Base-by-base conservation (phyloP, 2,888 invertebrate genomes). In the Craniophora ligustri region DNA sequence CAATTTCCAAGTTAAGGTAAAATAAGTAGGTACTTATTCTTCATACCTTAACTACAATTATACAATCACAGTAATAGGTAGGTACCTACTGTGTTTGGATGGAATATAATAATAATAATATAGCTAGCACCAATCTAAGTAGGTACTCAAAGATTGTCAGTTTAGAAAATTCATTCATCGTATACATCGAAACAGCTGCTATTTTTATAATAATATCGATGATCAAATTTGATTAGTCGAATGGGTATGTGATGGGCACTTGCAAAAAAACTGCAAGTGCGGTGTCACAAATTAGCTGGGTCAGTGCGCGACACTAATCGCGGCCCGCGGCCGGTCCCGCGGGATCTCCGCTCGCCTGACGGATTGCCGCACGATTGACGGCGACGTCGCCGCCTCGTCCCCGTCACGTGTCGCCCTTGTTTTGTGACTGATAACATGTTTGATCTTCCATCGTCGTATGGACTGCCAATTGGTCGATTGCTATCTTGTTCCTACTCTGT, bases 351-450 rank as follows among this genome's bases (percentile, higher is more conserved):
- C 26, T 59, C 47, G 46, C 63, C 67, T 89, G 90, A 89, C 88
- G 81, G 85, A 90, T 91, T 91, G 89, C 75, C 62, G 73, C 81
- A 40, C 82, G 82, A 91, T 89, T 86, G 89, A 71, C 63, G 61
- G 1, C 55, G 72, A 73, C 72, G 54, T 55, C 58, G 46, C 35
- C 54, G 47, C 45, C 42, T 32, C 45, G 61, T 40, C 56, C 38
- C 48, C 75, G 82, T 76, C 82, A 70, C 76, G 63, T 76, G 86
- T 81, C 88, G 73, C 68, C 61, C 68, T 70, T 75, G 73, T 67
- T 77, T 44, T 59, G 42, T 66, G 60, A 58, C 76, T 69, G 82
- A 82, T 82, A 77, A 74, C 69, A 58, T 51, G 60, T 74, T 72
- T 77, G 75, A 77, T 73, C 68, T 73, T 65, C 46, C 56, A 53